Conservation (phyloP, 2,797 vertebrate species). For the Lophotriccus pileatus region DNA sequence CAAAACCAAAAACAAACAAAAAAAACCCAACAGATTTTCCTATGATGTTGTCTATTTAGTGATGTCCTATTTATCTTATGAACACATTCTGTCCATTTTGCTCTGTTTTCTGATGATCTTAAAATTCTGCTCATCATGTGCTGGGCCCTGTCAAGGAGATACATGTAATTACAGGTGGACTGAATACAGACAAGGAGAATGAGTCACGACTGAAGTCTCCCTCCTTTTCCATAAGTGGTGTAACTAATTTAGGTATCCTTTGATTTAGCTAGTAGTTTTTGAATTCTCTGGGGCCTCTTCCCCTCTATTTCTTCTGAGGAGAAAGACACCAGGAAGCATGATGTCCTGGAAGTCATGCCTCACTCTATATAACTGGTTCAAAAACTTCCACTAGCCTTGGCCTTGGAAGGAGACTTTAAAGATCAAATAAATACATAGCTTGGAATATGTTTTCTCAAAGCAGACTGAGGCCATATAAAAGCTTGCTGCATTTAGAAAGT, state of each 20-base stretch:
- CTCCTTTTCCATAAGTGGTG: not conserved
- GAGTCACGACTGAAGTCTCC: not conserved
- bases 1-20: not conserved
- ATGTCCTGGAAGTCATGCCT: not conserved
- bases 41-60: not conserved
- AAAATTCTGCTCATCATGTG: not conserved
- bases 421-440: not conserved
- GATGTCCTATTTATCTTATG: not conserved
- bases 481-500: not conserved
- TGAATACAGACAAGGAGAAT: not conserved
- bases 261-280: not conserved
- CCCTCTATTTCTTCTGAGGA: not conserved
- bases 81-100: not conserved
- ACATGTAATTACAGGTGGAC: not conserved
- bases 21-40: not conserved
- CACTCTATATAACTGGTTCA: not conserved
- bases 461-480: not conserved
- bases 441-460: not conserved
- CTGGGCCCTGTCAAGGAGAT: not conserved
- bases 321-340: not conserved
- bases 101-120: not conserved
- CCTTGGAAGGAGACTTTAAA: not conserved
- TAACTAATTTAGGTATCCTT: not conserved
- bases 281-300: not conserved
- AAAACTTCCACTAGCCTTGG: not conserved